Conservation (phyloP, 2,888 invertebrate genomes). For the Prionchulus punctatus region DNA sequence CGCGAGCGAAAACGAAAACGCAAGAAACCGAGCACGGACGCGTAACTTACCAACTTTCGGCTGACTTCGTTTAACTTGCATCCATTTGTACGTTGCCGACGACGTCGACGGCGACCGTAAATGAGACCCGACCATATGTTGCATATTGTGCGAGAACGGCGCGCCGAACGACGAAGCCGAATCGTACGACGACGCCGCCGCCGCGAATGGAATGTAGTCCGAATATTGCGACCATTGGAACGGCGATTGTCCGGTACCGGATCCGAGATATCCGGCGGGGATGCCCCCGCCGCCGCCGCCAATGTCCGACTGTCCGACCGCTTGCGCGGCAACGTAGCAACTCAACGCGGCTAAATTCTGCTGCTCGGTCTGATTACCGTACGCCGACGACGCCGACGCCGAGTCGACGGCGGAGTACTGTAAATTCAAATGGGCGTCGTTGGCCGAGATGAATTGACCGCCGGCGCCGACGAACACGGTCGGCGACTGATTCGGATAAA, state of each 20-base stretch:
- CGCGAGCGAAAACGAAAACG: no score
- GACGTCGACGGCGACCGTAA: slow-evolving; percentile 13
- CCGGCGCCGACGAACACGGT: not conserved
- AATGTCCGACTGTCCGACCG: not conserved
- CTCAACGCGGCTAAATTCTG: not conserved
- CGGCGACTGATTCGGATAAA: not conserved
- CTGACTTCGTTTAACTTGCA: slow-evolving; percentile 92
- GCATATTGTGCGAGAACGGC: slow-evolving; percentile 35
- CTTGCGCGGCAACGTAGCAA: not conserved
- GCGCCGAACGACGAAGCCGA: slow-evolving; percentile 35
- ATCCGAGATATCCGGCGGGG: no score
- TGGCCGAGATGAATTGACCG: no score
- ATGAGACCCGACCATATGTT: not conserved
- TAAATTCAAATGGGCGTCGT: slow-evolving; percentile 31
- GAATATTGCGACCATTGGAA: not conserved
- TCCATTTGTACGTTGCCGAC: slow-evolving; percentile 91
- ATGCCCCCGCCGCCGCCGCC: no score
- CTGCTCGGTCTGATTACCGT: not conserved
- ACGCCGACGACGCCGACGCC: not conserved
- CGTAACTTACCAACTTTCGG: slow-evolving; percentile 70
- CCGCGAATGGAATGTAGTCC: slow-evolving; percentile 24
- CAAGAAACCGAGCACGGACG: no score
- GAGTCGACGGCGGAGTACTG: slow-evolving; percentile 36
- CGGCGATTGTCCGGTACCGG: not conserved
- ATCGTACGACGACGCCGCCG: slow-evolving; percentile 35